Base-by-base conservation (phyloP, 2,888 invertebrate genomes). In the Sarcophaga caerulescens region DNA sequence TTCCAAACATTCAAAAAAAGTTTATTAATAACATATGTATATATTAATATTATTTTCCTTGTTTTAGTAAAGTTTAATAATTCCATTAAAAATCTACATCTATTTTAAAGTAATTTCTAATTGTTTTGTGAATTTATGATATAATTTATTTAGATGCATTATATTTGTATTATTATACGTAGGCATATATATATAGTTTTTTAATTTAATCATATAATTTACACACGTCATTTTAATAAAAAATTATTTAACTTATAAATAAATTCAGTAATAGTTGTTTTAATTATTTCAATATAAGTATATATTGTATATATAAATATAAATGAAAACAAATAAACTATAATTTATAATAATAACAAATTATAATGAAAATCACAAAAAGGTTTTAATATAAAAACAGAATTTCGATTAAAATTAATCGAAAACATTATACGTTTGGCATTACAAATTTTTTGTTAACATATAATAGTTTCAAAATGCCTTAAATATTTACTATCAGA, bases 131-230 rank as follows among this genome's bases (percentile, higher is more conserved):
- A 66, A 66, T 45, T 44, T 44, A 19, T 66, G 8, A 10, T 66
- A 45, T 19, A 66, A n/a, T 66, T 44, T 44, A 35, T 44, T 66
- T 23, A 23, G 12, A 63, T 63, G 23, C 25, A 63, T 63, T 23
- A 63, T 66, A 66, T 52, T 14, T 44, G 66, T 66, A 66, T 66
- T 66, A 66, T 66, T 66, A 35, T 35, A 8, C 35, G 35, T 35
- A 35, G 35, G 23, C 17, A 35, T n/a, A 35, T 35, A 35, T 35
- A 35, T 35, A 35, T 35, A 17, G 17, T 66, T 11, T 44, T 66
- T 66, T 8, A 8, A 11, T 44, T 66, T 44, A 35, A 35, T 35
- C 8, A 66, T 10, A 66, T 44, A 66, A 45, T 19, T 65, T 65
- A 66, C 19, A 66, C 44, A 66, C 44, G 17, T 52, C 17, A 12